These are phyloP conservation scores for Catharus ustulatus DNA, from an alignment of 2,797 vertebrate genomes.

Conservation along the genomic window DNA sequence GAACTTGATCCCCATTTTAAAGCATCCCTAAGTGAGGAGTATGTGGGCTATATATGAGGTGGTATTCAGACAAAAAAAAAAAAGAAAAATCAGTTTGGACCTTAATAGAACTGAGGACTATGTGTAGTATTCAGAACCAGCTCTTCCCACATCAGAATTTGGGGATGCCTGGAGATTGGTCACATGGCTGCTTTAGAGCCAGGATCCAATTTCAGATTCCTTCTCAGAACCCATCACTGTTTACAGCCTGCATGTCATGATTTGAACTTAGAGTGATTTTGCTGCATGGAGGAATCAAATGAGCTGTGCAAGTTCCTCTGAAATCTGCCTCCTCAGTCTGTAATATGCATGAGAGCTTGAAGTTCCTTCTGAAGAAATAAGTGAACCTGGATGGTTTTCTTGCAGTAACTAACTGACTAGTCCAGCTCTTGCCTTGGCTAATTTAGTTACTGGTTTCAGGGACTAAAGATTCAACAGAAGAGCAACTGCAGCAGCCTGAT, in stretches of 20 bases:
- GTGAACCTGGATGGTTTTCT: background rate
- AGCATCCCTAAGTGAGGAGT: background rate
- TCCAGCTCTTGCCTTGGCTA: background rate
- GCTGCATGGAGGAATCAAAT: background rate
- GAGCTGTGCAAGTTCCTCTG: background rate
- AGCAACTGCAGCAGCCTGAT: background rate
- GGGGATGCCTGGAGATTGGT: background rate
- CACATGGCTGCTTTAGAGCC: background rate
- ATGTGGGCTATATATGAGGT: background rate
- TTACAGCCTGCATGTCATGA: background rate
- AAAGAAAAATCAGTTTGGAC: background rate
- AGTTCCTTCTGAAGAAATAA: background rate
- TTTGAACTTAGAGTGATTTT: background rate
- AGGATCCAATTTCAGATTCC: background rate
- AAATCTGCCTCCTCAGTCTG: background rate
- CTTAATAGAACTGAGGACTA: background rate
- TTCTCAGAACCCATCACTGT: background rate
- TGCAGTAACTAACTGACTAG: background rate
- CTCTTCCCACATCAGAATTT: background rate
- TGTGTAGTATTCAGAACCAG: background rate
- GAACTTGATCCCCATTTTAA: conserved; percentile 16
- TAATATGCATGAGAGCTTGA: background rate
- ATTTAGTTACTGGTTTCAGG: background rate
- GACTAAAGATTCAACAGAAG: background rate
- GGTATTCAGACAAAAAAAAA: background rate